Percentiles rank a stretch among this genome's conserved stretches.
Conservation (phyloP, 1,140 invertebrate genomes). For the Arion vulgaris region DNA sequence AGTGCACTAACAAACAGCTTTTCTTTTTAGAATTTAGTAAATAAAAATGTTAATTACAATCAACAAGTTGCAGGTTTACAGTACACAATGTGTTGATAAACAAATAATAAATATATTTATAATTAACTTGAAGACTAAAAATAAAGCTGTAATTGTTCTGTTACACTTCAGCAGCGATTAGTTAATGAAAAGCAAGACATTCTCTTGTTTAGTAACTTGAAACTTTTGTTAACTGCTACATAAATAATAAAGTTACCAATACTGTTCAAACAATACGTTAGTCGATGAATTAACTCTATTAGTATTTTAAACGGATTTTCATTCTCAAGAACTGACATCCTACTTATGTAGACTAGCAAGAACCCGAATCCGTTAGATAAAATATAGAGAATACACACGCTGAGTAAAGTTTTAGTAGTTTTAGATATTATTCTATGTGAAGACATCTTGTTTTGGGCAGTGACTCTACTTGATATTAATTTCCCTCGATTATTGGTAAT, state of each 20-base stretch:
- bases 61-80: no score
- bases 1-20: no score
- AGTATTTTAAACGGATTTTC: background rate
- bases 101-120: no score
- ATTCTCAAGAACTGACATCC: background rate
- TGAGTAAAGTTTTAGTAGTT: constrained; percentile 4
- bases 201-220: background rate
- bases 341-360: background rate
- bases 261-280: background rate
- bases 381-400: background rate
- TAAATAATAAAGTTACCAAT: background rate
- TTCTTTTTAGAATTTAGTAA: no score
- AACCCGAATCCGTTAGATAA: background rate
- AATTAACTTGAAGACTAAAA: no score
- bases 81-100: no score
- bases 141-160: no score
- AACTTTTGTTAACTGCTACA: background rate
- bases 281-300: background rate
- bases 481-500: background rate
- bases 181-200: no score
- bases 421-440: background rate
- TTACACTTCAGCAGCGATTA: no score
- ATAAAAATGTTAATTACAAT: no score
- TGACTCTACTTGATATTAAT: background rate
- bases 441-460: background rate